phyloP scores from a whole-genome alignment of 2,888 invertebrate genomes.

The Brenthis ino region DNA sequence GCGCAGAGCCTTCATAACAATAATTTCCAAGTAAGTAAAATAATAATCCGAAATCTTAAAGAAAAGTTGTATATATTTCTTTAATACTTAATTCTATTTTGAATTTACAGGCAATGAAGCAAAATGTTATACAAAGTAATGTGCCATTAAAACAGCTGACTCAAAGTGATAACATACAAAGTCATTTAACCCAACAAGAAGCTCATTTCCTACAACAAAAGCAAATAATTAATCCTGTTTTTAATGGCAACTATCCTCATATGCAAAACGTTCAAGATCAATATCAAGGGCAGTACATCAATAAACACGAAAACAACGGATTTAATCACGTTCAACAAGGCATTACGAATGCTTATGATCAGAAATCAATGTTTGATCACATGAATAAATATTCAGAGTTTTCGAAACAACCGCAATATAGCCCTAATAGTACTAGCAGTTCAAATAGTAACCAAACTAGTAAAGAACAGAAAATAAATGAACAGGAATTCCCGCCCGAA shows the following conservation, averaged over 20 bases:
- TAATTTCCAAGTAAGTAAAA: slow-evolving; percentile 68
- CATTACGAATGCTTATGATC: slow-evolving; percentile 74
- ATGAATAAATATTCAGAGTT: slow-evolving; percentile 77
- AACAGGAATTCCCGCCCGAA: slow-evolving; percentile 83
- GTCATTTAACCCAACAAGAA: slow-evolving; percentile 75
- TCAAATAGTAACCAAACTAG: slow-evolving; percentile 76
- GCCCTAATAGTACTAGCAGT: slow-evolving; percentile 81
- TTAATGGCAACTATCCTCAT: slow-evolving; percentile 69
- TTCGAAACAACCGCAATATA: slow-evolving; percentile 79
- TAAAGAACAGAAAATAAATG: slow-evolving; percentile 76
- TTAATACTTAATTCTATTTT: too few relatives aligned
- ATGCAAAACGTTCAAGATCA: slow-evolving; percentile 66
- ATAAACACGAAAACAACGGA: slow-evolving; percentile 64
- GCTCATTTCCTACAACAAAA: slow-evolving; percentile 80
- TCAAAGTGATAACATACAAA: slow-evolving; percentile 75
- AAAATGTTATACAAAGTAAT: slow-evolving; percentile 77
- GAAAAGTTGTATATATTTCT: too few relatives aligned
- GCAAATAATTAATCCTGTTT: slow-evolving; percentile 76
- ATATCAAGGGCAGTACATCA: slow-evolving; percentile 68
- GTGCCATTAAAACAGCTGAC: slow-evolving; percentile 80
- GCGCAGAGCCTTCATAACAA: slow-evolving; percentile 78
- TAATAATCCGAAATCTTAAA: not conserved
- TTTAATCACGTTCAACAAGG: slow-evolving; percentile 75
- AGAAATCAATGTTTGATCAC: slow-evolving; percentile 71
- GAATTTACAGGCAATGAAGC: slow-evolving; percentile 71